Evolutionary conservation across 2,888 invertebrate species (phyloP), one percentile per base, ranked within the genome.

Genomic region (Ornithoptera priamus): DNA sequence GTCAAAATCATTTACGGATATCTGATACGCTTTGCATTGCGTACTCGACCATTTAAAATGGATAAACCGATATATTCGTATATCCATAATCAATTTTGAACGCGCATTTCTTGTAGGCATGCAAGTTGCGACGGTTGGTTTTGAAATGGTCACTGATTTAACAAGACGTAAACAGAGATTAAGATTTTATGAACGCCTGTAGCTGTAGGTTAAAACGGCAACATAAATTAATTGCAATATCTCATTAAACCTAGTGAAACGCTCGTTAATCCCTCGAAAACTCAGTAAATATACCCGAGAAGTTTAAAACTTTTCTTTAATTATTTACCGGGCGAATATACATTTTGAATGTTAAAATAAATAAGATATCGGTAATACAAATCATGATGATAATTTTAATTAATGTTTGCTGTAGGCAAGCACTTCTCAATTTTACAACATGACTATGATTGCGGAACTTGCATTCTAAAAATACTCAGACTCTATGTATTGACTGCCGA

Each of bases 141-240:
- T 87, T 86, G 86, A 88, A 87, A 90, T 86, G 89, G 86, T 85
- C 79, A 80, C 80, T 84, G 83, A 83, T 78, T 86, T 89, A 89
- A 89, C 88, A 81, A 90, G 87, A 87, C 82, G 85, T 85, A 83
- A 83, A 85, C 78, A 79, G 73, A 84, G 85, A 87, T 85, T 83
- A 85, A 75, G 79, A 75, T 84, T 84, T 82, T 83, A 79, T 74
- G 73, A 72, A 70, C 70, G 69, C 71, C 74, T 72, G 63, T 75
- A 70, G 59, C 71, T 71, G 56, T 62, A 71, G 61, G 59, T 62
- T 71, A 66, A 57, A 69, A 66, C 59, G 36, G 62, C 30, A 67
- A 68, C 62, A 69, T 42, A 70, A 71, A 70, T 56, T 70, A 56
- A 67, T 61, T 64, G 57, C 67, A 64, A 70, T 56, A 61, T 56